Evolutionary conservation across 1,140 invertebrate genomes (phyloP).

Genomic region (Idris sp.): DNA sequence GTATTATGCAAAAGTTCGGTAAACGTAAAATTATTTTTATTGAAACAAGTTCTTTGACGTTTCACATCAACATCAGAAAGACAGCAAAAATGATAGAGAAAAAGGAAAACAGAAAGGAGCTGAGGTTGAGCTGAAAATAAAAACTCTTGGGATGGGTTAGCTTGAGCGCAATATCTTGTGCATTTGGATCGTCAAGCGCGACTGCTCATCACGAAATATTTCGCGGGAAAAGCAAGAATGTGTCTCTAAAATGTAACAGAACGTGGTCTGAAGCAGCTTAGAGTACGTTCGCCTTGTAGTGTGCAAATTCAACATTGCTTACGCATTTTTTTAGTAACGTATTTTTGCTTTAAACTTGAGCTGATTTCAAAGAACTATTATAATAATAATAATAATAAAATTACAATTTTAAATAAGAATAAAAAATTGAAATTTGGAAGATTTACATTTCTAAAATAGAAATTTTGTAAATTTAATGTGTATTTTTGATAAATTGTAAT

Average conservation of each 20-base stretch:
- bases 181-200: slow-evolving; percentile 35
- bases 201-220: slow-evolving; percentile 47
- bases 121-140: slow-evolving; percentile 24
- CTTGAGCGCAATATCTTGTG: slow-evolving; percentile 31
- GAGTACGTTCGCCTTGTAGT: slow-evolving; percentile 11
- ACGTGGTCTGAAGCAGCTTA: slow-evolving; percentile 14
- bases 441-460: no score
- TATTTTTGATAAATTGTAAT: no score
- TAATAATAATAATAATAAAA: no score
- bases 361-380: no score
- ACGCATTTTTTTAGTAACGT: slow-evolving; percentile 1
- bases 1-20: slow-evolving; percentile 3
- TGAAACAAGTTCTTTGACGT: slow-evolving; percentile 25
- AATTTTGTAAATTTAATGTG: no score
- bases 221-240: slow-evolving; percentile 41
- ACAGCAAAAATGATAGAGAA: slow-evolving; percentile 5
- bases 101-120: neutral
- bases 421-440: no score
- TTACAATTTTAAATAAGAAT: no score
- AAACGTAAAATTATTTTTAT: slow-evolving; percentile 26
- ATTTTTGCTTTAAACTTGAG: slow-evolving; percentile 22
- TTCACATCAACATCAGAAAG: slow-evolving; percentile 6
- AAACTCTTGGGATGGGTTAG: slow-evolving; percentile 20
- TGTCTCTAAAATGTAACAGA: slow-evolving; percentile 34
- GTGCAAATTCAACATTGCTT: slow-evolving; percentile 9